Evolutionary conservation across 1,140 invertebrate genomes (phyloP).

Genomic region (Pseudomyrmex flavicornis): DNA sequence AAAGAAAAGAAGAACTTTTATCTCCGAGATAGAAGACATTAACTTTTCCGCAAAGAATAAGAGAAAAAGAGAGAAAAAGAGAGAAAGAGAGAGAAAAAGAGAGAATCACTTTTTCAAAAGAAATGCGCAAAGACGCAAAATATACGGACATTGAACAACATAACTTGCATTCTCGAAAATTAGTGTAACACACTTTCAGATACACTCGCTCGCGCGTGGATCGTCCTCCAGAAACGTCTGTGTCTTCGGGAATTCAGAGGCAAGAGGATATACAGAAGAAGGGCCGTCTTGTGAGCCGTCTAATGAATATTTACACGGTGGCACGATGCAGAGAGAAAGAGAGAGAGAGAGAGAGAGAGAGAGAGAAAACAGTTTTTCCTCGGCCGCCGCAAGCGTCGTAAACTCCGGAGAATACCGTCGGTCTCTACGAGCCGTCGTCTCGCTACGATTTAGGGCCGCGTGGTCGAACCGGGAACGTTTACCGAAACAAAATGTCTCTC

Average conservation of each 20-base stretch:
- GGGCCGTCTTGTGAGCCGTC: neutral
- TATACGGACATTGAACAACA: too few relatives aligned
- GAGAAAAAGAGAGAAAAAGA: too few relatives aligned
- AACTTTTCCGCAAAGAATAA: neutral
- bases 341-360: too few relatives aligned
- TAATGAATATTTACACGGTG: slow-evolving; percentile 63
- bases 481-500: slow-evolving; percentile 20
- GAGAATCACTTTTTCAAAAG: neutral
- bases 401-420: slow-evolving; percentile 68
- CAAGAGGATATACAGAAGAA: neutral
- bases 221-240: neutral
- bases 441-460: slow-evolving; percentile 20
- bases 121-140: neutral
- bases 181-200: too few relatives aligned
- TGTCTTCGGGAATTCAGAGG: neutral
- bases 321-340: neutral
- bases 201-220: too few relatives aligned
- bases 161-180: too few relatives aligned
- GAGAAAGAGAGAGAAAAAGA: neutral
- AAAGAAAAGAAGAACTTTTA: neutral
- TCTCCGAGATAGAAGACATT: neutral
- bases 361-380: neutral
- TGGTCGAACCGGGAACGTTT: neutral
- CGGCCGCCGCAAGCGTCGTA: slow-evolving; percentile 67
- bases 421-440: slow-evolving; percentile 38